These are phyloP conservation scores for Micropterix aruncella DNA, from an alignment of 2,888 invertebrate species.

Conservation along the genomic window DNA sequence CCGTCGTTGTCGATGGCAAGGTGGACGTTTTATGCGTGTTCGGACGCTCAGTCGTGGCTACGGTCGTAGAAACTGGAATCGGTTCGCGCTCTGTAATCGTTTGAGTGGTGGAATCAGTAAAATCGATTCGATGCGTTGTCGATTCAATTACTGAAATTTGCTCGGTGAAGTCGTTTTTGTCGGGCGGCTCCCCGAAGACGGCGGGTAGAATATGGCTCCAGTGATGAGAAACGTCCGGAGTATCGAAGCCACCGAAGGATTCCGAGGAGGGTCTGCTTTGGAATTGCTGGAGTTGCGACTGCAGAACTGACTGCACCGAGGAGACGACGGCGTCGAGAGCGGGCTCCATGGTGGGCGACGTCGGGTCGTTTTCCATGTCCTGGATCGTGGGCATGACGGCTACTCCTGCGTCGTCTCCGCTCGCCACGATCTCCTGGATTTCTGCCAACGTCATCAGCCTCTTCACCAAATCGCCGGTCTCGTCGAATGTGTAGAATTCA, in stretches of 20 bases:
- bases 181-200: slow-evolving; percentile 49
- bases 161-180: slow-evolving; percentile 43
- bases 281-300: slow-evolving; percentile 56
- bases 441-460: slow-evolving; percentile 73
- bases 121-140: not conserved
- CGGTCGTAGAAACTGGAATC: slow-evolving; percentile 6
- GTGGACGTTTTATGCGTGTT: slow-evolving; percentile 13
- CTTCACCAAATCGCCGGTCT: slow-evolving; percentile 69
- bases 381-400: slow-evolving; percentile 35
- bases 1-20: slow-evolving; percentile 6
- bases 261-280: slow-evolving; percentile 33
- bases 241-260: slow-evolving; percentile 41
- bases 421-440: slow-evolving; percentile 74
- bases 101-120: slow-evolving; percentile 19
- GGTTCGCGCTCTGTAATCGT: too few relatives aligned
- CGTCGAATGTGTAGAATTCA: slow-evolving; percentile 78
- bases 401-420: slow-evolving; percentile 56
- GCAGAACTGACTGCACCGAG: slow-evolving; percentile 71
- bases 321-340: slow-evolving; percentile 61
- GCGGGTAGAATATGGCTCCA: slow-evolving; percentile 76
- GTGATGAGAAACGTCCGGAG: slow-evolving; percentile 58
- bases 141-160: slow-evolving; percentile 17
- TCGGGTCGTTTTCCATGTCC: slow-evolving; percentile 25
- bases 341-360: slow-evolving; percentile 24
- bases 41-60: slow-evolving; percentile 11